Evolutionary conservation across 2,797 vertebrate species (phyloP), one percentile per base, ranked within the genome.

Genomic region (Esox lucius): DNA sequence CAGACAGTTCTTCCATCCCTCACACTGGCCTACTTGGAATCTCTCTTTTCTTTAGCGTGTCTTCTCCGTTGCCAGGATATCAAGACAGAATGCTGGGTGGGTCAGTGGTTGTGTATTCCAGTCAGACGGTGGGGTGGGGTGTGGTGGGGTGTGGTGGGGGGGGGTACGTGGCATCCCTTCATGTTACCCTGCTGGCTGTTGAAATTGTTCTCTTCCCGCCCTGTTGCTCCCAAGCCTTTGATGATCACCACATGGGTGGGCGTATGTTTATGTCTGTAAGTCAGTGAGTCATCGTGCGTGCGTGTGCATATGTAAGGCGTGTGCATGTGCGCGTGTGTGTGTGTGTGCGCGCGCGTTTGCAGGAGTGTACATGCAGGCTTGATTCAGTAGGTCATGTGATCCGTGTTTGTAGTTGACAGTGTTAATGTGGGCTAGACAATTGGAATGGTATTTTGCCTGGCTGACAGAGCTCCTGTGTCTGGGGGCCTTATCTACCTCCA

Each of bases 91-190:
- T 46, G 68, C 64, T 0, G 15, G 24, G n/a, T 49, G 59, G 15
- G 78, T 78, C 71, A 74, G 73, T 7, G 6, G 53, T 74, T 72
- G 68, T 49, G 12, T 81, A 73, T 89, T 88, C 83, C 68, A 83
- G 78, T 79, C 78, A 81, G 78, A 75, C 17, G 56, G 70, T 79
- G 76, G 84, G 80, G 42, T 42, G 9, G 8, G 1, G n/a, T n/a
- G 70, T 79, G 76, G 84, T 80, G 42, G 42, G 9, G 8, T 1
- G n/a, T n/a, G n/a, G n/a, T 51, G 70, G 78, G 76, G 84, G 81
- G 83, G 75, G 83, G 81, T 77, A 78, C 79, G 73, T 87, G 86
- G 85, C 88, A 79, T 88, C 80, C 83, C 75, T 72, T 83, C 83
- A 56, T 26, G 53, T 80, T 72, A 0, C 66, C 87, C 81, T 80